phyloP scores from a whole-genome alignment of 2,113 vertebrate genomes.

The Osmerus mordax region DNA sequence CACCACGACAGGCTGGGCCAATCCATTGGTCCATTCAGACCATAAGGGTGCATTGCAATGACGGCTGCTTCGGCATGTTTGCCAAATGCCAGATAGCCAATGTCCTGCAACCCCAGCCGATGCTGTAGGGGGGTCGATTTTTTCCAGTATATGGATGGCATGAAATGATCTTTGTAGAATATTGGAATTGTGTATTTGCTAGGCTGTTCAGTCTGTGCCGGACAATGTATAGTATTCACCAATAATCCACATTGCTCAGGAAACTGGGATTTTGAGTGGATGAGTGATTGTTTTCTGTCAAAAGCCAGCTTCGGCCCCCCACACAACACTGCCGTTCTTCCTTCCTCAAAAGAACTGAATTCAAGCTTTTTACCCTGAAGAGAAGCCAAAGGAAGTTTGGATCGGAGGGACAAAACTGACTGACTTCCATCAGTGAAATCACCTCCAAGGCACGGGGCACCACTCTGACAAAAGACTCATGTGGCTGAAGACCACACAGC shows the following conservation, averaged over 20 bases:
- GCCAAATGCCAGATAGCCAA: neutral
- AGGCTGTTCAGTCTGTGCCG: too few relatives aligned
- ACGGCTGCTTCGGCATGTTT: neutral
- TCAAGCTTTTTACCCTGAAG: neutral
- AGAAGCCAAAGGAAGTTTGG: neutral
- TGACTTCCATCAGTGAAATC: neutral
- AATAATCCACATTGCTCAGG: neutral
- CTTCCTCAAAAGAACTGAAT: neutral
- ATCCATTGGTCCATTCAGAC: conserved; percentile 32
- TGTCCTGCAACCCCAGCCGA: neutral
- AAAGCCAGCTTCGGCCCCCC: neutral
- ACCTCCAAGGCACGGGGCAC: neutral
- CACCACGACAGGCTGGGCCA: conserved; percentile 25
- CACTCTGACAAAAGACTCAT: conserved; percentile 4
- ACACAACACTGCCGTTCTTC: neutral
- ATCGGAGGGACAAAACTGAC: conserved; percentile 5
- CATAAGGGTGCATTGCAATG: conserved; percentile 32
- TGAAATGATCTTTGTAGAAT: neutral
- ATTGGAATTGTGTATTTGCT: too few relatives aligned
- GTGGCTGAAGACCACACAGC: conserved; percentile 21
- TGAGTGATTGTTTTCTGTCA: neutral
- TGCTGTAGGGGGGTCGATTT: neutral
- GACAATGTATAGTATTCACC: neutral
- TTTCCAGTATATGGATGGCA: neutral
- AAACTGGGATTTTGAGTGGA: neutral